Evolutionary conservation across 1,140 invertebrate genomes (phyloP).

Genomic region (Venturia canescens): DNA sequence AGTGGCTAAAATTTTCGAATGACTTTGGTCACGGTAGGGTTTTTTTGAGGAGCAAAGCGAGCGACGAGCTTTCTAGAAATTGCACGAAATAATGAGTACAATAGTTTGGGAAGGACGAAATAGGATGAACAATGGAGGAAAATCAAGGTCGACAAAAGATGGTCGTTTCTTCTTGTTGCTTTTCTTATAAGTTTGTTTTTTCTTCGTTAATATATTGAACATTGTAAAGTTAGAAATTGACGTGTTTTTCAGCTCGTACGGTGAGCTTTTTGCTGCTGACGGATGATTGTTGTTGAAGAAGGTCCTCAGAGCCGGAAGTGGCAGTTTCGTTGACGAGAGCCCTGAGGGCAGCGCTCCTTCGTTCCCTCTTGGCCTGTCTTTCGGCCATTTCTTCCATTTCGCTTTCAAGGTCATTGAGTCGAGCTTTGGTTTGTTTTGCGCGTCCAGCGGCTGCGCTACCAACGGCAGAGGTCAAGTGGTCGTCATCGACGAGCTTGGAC

Average conservation of each 20-base stretch:
- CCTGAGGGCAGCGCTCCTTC: conserved; percentile 69
- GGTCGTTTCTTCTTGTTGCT: background rate
- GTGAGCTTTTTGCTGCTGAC: conserved; percentile 53
- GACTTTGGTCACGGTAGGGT: too few relatives aligned
- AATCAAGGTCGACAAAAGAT: too few relatives aligned
- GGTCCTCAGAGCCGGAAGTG: conserved; percentile 56
- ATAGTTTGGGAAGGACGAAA: too few relatives aligned
- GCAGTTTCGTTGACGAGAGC: conserved; percentile 72
- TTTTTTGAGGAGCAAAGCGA: too few relatives aligned
- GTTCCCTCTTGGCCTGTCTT: conserved; percentile 73
- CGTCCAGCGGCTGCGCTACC: conserved; percentile 67
- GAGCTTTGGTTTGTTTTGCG: conserved; percentile 72
- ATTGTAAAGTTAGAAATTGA: conserved; percentile 51
- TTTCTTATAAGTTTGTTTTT: background rate
- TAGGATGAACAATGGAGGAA: too few relatives aligned
- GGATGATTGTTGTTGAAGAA: conserved; percentile 30
- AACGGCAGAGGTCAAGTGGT: conserved; percentile 31
- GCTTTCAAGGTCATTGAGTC: conserved; percentile 74
- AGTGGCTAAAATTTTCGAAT: too few relatives aligned
- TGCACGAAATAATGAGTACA: too few relatives aligned
- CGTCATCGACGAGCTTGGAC: conserved; percentile 66
- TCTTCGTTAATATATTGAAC: background rate
- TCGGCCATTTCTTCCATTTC: conserved; percentile 77
- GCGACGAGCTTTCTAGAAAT: too few relatives aligned
- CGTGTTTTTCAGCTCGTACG: conserved; percentile 53